Evolutionary conservation across 2,888 invertebrate species (phyloP).

Genomic region (Plagodis dolabraria): DNA sequence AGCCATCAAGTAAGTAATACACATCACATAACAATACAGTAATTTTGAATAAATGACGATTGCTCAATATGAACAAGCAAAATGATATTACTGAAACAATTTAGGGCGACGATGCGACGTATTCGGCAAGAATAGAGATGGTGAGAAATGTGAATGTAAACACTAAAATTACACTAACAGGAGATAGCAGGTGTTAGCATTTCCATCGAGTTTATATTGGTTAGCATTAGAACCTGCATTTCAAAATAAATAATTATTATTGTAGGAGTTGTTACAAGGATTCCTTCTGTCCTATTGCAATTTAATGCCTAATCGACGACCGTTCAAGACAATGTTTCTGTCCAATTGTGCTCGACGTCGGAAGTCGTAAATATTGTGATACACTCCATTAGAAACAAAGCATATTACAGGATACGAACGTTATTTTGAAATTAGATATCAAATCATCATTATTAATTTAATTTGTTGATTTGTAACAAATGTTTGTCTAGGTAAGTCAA

Average conservation of each 20-base stretch:
- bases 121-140: constrained; percentile 46
- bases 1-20: too few relatives aligned
- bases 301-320: constrained; percentile 1
- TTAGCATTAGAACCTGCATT: constrained; percentile 49
- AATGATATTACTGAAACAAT: constrained; percentile 39
- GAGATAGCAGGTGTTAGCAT: constrained; percentile 48
- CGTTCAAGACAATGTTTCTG: constrained; percentile 5
- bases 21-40: too few relatives aligned
- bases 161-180: constrained; percentile 48
- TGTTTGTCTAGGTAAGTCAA: background rate
- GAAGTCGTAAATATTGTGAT: constrained; percentile 23
- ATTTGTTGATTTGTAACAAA: constrained; percentile 9
- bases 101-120: constrained; percentile 44
- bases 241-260: constrained; percentile 38
- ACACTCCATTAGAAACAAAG: constrained; percentile 24
- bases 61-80: constrained; percentile 25
- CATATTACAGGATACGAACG: constrained; percentile 19
- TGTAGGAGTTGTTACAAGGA: constrained; percentile 21
- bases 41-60: background rate
- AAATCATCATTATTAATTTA: constrained; percentile 9
- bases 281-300: constrained; percentile 2
- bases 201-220: constrained; percentile 39
- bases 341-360: constrained; percentile 18
- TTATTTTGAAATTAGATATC: constrained; percentile 18
- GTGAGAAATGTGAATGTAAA: constrained; percentile 39